Evolutionary conservation across 2,797 vertebrate species (phyloP), one percentile per base, ranked within the genome.

Genomic region (Sus cebifrons): DNA sequence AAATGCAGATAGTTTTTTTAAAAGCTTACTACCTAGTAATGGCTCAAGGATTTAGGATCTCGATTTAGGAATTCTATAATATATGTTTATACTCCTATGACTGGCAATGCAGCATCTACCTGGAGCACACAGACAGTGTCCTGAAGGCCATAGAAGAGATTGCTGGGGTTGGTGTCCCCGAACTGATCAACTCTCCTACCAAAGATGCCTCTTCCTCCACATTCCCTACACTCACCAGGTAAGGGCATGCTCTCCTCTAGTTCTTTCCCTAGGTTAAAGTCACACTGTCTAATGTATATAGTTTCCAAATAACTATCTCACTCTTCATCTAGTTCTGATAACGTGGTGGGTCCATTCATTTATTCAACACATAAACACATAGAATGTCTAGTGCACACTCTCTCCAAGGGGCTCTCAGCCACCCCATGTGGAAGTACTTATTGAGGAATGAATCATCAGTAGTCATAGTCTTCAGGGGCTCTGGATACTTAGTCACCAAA

Each of bases 101-200:
- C 49, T 83, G 11, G 88, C 84, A 86, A 32, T 97, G 89, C 96
- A 99, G 99, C 96, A 99, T 99, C 96, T 99, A 99, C 98, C 97
- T 99, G 97, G 99, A 99, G 71, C 99, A 99, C 62, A 98, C 99
- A 21, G 99, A 99, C 27, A 99, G 99, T 68, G 98, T 99, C 82
- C 98, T 99, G 95, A 99, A 99, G 98, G 99, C 99, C 5, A 98
- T 99, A 95, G 99, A 99, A 98, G 99, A 99, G 97, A 99, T 99
- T 9, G 98, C 99, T 40, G 99, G 98, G 49, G 97, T 99, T 25
- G 99, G 99, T 77, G 98, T 99, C 96, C 77, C 99, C 13, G 99
- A 99, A 96, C 98, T 99, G 67, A 96, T 99, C 21, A 98, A 97
- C 17, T 98, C 98, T 77, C 95, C 99, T 5, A 99, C 99, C 5